Base-by-base conservation (phyloP, 1,140 invertebrate genomes). In the Mizuhopecten yessoensis region DNA sequence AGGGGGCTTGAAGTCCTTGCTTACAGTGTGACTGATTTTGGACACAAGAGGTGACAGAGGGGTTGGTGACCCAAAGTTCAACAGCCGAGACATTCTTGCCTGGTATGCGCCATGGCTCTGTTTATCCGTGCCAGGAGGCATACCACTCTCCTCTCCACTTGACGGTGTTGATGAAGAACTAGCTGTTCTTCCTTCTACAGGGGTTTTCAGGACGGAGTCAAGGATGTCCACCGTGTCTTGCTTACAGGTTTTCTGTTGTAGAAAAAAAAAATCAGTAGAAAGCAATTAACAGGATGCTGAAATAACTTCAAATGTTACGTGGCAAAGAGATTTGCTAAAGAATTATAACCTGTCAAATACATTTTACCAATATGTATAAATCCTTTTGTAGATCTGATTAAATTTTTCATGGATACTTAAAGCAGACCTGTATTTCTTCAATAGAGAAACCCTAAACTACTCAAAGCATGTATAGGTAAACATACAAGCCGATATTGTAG, bases 1-100 rank as follows among this genome's bases (percentile, higher is more conserved):
- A 15, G 92, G 93, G 29, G 91, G 57, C 92, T 93, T 94, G 87
- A 94, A 94, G 0, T 86, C 92, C 34, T 90, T 91, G n/a, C 88
- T 34, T 0, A 75, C 57, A n/a, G 57, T 5, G n/a, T 23, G 89
- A 33, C 57, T 90, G 5, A 90, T 90, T 34, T 91, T 87, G 10
- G 93, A 92, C 29, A 90, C 20, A 1, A 94, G 36, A 11, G 91
- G 90, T 34, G 93, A 93, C 10, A 94, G 91, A 29, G 89, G 88
- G 3, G 91, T 33, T 15, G 94, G 93, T n/a, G 88, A 90, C 9
- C 89, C 91, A 57, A 93, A 94, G 1, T 87, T 34, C 45, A 92
- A 15, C 29, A 94, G 90, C 3, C 90, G 90, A 23, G 91, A 88
- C 87, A 93, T 92, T 89, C 93, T 94, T 0, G 88, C 75, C 45